Evolutionary conservation across 2,888 invertebrate species (phyloP).

Genomic region (Zonitis immaculata): DNA sequence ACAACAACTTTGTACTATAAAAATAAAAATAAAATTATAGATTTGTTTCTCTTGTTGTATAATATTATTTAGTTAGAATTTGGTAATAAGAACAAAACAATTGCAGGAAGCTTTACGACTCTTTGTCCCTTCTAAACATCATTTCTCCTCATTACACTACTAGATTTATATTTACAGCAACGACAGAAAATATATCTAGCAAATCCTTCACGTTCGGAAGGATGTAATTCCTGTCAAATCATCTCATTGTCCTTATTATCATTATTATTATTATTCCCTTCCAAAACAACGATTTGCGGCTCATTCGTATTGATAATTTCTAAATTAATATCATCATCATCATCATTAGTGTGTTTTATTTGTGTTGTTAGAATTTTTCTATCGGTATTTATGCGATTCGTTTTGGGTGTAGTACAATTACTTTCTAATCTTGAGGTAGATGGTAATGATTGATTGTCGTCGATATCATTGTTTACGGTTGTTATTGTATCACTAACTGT

Average conservation of each 20-base stretch:
- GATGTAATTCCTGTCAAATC: conserved; percentile 47
- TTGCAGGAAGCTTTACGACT: neutral
- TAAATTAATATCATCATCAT: neutral
- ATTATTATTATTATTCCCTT: too few relatives aligned
- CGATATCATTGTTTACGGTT: conserved; percentile 21
- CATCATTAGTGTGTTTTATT: too few relatives aligned
- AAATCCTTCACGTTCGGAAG: conserved; percentile 43
- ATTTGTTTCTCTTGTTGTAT: neutral
- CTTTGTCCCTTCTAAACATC: conserved; percentile 40
- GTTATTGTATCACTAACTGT: conserved; percentile 6
- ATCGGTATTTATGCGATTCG: too few relatives aligned
- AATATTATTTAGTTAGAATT: neutral
- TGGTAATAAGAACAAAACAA: too few relatives aligned
- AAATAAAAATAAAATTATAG: neutral
- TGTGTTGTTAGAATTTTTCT: neutral
- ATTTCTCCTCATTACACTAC: conserved; percentile 43
- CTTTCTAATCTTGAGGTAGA: conserved; percentile 44
- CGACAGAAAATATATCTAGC: conserved; percentile 48
- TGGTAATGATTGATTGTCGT: conserved; percentile 43
- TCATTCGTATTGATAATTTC: conserved; percentile 13
- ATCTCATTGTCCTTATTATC: conserved; percentile 33
- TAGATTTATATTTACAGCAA: conserved; percentile 48
- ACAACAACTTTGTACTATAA: conserved; percentile 8
- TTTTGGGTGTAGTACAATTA: conserved; percentile 39
- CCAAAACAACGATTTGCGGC: conserved; percentile 24